Base-by-base conservation (phyloP, 2,888 invertebrate species). In the Macroteleia sp. region DNA sequence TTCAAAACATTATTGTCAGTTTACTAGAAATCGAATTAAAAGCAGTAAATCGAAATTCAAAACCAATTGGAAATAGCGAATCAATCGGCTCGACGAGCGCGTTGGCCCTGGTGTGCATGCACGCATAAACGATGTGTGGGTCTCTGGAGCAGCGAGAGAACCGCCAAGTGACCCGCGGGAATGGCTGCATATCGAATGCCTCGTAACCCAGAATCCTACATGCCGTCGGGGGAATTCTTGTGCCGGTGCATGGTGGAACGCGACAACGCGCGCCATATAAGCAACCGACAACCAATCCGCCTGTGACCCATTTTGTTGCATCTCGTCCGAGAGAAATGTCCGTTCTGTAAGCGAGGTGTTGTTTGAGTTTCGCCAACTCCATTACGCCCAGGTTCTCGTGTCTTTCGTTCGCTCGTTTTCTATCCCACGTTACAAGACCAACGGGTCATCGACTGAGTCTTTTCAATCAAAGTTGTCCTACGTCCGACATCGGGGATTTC, bases 361-460 rank as follows among this genome's bases (percentile, higher is more conserved):
- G 67, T 67, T 66, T 67, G 56, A 67, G 56, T 67, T 67, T 67
- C 30, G 36, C 46, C 56, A 67, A 67, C 67, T 67, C 67, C 39
- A 67, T 67, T 56, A 56, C 46, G 25, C 25, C 16, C 20, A 17
- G 14, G 1, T 8, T 4, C n/a, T n/a, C 20, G 34, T 36, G 62
- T 62, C 28, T n/a, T 50, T 30, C 30, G 30, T 30, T 30, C 25
- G 3, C 10, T 30, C 10, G 10, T 30, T 30, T 30, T 10, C 8
- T 10, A 10, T 2, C 30, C 5, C 30, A 10, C 6, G 25, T 25
- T 14, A 22, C 32, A 5, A 16, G 5, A 20, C 46, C 19, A 52
- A 41, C 50, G 50, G 10, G 42, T 48, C 54, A 56, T 36, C 67
- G 32, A 25, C 25, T n/a, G 41, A 19, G 36, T 39, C 48, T 69